Conservation (phyloP, 2,113 vertebrate species). For the Triplophysa siluroides region DNA sequence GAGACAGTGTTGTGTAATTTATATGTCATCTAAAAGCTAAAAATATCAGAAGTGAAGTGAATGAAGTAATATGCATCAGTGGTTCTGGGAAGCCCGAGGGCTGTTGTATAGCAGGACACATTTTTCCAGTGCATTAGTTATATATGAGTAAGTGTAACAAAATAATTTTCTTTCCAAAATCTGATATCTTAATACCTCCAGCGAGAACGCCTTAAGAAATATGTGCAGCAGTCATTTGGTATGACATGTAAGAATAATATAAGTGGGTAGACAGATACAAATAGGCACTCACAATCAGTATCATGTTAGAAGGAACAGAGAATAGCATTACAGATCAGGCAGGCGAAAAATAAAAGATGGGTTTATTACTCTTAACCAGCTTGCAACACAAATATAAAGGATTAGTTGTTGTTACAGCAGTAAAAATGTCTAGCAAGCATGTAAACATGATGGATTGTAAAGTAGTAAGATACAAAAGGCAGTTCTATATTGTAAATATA, state of each 20-base stretch:
- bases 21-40: constrained; percentile 34
- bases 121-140: constrained; percentile 31
- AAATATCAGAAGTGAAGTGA: constrained; percentile 32
- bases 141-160: constrained; percentile 34
- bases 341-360: constrained; percentile 50
- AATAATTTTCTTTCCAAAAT: constrained; percentile 18
- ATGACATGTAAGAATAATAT: constrained; percentile 28
- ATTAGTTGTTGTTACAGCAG: neutral
- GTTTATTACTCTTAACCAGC: neutral
- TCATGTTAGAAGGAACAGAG: constrained; percentile 59
- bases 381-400: neutral
- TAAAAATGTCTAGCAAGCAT: neutral
- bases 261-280: constrained; percentile 17
- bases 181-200: constrained; percentile 23
- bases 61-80: constrained; percentile 36
- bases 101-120: constrained; percentile 38
- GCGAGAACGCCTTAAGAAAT: constrained; percentile 17
- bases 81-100: constrained; percentile 30
- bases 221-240: constrained; percentile 13
- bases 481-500: too few relatives aligned
- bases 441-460: too few relatives aligned
- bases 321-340: constrained; percentile 68
- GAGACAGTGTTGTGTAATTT: constrained; percentile 28
- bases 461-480: too few relatives aligned
- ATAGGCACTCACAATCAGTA: constrained; percentile 22